A percentile compares a stretch with the other conserved stretches of the same genome.
Conservation (phyloP, 1,140 invertebrate species). For the Oryzaephilus surinamensis region DNA sequence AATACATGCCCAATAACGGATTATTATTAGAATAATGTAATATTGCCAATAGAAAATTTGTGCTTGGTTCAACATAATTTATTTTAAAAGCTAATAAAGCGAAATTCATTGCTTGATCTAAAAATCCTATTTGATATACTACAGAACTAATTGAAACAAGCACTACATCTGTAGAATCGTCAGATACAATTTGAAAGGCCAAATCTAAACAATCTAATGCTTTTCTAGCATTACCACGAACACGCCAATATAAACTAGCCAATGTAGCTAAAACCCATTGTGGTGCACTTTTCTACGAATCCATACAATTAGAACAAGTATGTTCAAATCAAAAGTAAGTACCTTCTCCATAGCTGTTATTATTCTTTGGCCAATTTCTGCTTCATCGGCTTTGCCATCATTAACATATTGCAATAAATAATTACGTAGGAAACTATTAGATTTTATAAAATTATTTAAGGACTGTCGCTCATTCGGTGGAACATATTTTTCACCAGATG, state of each 20-base stretch:
- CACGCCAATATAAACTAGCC: constrained; percentile 58
- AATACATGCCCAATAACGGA: constrained; percentile 52
- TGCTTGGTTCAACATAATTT: constrained; percentile 55
- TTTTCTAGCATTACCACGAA: constrained; percentile 48
- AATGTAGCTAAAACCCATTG: constrained; percentile 52
- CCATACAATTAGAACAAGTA: background rate
- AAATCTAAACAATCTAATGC: constrained; percentile 53
- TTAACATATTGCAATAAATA: constrained; percentile 48
- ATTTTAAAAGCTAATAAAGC: constrained; percentile 46
- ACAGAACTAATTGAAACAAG: constrained; percentile 52
- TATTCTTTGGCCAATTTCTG: constrained; percentile 67
- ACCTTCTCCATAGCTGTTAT: constrained; percentile 58
- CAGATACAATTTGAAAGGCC: constrained; percentile 42
- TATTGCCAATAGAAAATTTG: constrained; percentile 57
- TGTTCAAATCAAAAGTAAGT: no score
- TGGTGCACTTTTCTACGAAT: constrained; percentile 50
- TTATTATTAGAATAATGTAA: constrained; percentile 56
- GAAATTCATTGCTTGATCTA: constrained; percentile 47
- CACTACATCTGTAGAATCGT: constrained; percentile 44
- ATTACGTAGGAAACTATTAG: constrained; percentile 24
- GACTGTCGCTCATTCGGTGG: constrained; percentile 22
- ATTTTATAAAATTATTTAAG: constrained; percentile 27
- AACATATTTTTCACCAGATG: constrained; percentile 36
- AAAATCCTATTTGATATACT: constrained; percentile 50
- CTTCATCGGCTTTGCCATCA: constrained; percentile 43